Percentiles rank a stretch among this genome's conserved stretches.
phyloP scores from a whole-genome alignment of 2,113 vertebrate genomes.

The Gracilinanus agilis region DNA sequence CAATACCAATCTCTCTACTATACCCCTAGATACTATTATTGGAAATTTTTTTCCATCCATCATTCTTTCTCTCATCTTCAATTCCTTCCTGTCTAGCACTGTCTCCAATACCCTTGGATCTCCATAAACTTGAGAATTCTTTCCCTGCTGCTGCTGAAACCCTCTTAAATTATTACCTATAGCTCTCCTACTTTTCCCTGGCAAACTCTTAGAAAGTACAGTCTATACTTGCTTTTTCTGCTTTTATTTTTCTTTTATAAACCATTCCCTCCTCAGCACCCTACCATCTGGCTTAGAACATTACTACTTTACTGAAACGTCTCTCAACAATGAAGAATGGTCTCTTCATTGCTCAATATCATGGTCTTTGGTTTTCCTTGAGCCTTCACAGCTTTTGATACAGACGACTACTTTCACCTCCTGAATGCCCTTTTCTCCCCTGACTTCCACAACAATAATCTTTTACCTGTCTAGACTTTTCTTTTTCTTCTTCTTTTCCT shows the following conservation, averaged over 20 bases:
- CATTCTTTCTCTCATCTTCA: not conserved
- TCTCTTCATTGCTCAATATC: not conserved
- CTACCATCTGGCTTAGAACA: not conserved
- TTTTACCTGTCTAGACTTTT: not conserved
- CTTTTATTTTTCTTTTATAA: not conserved
- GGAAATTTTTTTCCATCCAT: not conserved
- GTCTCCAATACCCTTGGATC: not conserved
- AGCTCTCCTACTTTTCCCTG: not conserved
- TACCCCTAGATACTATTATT: not conserved
- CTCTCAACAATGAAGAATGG: not conserved
- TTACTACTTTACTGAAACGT: not conserved
- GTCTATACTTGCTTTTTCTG: not conserved
- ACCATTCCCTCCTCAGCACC: not conserved
- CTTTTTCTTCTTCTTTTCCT: not conserved
- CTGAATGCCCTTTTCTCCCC: not conserved
- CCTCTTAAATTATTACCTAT: not conserved
- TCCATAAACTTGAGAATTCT: not conserved
- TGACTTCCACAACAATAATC: not conserved
- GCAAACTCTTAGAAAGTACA: not conserved
- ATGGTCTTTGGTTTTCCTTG: not conserved
- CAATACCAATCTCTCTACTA: not conserved
- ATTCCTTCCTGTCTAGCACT: not conserved
- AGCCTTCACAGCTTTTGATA: not conserved
- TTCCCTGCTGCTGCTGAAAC: not conserved
- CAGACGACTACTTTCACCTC: not conserved